Percentiles rank a stretch among this genome's conserved stretches.
Evolutionary conservation across 2,113 vertebrate genomes (phyloP).

Genomic region (Acinonyx jubatus): DNA sequence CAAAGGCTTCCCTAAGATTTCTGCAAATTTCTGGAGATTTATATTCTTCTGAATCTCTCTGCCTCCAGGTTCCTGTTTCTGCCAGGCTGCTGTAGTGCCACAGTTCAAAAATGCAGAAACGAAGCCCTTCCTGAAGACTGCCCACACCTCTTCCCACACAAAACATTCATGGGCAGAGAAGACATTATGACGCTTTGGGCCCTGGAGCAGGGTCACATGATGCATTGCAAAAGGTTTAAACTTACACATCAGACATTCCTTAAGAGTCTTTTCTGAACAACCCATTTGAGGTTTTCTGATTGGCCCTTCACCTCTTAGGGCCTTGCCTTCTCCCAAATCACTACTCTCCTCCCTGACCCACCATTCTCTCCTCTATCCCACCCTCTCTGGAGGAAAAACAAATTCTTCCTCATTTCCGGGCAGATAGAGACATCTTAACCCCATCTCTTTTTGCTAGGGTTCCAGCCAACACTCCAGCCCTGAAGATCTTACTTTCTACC

Average conservation of each 20-base stretch:
- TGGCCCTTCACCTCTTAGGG: background rate
- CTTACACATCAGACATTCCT: background rate
- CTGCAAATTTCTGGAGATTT: background rate
- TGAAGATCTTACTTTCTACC: background rate
- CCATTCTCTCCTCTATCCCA: background rate
- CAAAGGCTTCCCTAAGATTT: background rate
- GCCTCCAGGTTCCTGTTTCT: background rate
- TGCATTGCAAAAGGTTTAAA: background rate
- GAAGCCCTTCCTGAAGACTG: background rate
- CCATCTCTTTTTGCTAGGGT: background rate
- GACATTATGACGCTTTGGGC: background rate
- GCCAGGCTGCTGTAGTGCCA: background rate
- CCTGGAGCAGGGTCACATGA: background rate
- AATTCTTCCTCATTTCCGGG: background rate
- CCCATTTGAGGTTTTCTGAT: background rate
- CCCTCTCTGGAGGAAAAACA: background rate
- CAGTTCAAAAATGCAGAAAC: background rate
- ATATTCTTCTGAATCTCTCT: background rate
- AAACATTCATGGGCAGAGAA: background rate
- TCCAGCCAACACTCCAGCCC: background rate
- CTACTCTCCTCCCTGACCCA: background rate
- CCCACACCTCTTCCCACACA: constrained; percentile 38
- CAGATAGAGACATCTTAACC: background rate
- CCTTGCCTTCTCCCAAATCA: background rate
- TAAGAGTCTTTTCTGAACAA: background rate